Evolutionary conservation across 2,797 vertebrate genomes (phyloP), one percentile per base, ranked within the genome.

Genomic region (Phataginus tetradactyla): DNA sequence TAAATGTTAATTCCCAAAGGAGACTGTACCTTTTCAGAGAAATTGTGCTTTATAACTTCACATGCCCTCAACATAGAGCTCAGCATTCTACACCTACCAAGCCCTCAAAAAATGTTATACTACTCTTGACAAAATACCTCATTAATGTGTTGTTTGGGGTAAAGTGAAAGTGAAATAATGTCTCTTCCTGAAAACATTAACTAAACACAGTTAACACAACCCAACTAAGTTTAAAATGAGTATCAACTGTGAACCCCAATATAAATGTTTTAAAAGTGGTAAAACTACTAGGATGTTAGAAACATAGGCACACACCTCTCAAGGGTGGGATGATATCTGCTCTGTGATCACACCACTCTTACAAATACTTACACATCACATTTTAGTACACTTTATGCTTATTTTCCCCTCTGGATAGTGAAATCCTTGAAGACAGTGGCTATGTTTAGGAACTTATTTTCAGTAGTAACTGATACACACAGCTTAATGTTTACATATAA

Each of bases 141-240:
- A 49, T 32, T 90, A 94, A 85, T 37, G 12, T 89, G 64, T 68
- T 63, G 34, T 83, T 32, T 32, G 53, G 59, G 72, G 53, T 71
- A 83, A 94, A 81, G 85, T 14, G 10, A 87, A 74, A 53, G 57
- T 88, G 14, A 90, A 94, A 79, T 86, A 63, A 90, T 55, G 57
- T 77, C 69, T 95, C 39, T 94, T 29, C 5, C 64, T 88, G 59
- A 92, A 85, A 89, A 88, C 21, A 83, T 90, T 91, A 86, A 83
- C 61, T 74, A 45, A 83, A 81, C 23, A 88, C 63, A 93, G 68
- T 87, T 93, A 94, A 83, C 25, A 49, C 7, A 87, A 29, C 55
- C 74, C 42, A 90, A n/a, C 4, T 80, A 81, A 81, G 75, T 78
- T 80, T 37, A 92, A 87, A 75, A 88, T 3, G 3, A 55, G 3